phyloP scores from a whole-genome alignment of 2,888 invertebrate genomes.

The Parnassius smintheus region DNA sequence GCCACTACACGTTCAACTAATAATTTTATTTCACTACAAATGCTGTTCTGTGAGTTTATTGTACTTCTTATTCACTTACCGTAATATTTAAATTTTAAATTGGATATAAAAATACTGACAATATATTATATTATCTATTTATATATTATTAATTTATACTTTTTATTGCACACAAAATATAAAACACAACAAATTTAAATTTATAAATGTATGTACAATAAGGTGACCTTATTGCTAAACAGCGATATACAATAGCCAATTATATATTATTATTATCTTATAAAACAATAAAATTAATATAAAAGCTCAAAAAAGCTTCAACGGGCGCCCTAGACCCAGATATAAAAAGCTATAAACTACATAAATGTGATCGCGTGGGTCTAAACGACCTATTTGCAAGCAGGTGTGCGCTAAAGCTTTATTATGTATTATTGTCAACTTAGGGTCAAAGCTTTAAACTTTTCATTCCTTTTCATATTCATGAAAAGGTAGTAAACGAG shows the following conservation, averaged over 20 bases:
- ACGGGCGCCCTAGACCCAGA: slow-evolving; percentile 19
- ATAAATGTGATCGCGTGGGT: slow-evolving; percentile 11
- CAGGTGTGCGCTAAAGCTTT: neutral
- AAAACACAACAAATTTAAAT: no score
- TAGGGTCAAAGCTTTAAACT: no score
- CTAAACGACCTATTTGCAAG: slow-evolving; percentile 9
- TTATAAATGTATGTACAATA: no score
- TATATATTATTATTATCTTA: neutral
- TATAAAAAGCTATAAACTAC: slow-evolving; percentile 18
- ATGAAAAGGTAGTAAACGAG: no score
- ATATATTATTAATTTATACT: neutral
- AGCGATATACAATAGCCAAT: neutral
- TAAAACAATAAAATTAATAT: slow-evolving; percentile 12
- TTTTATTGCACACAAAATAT: no score
- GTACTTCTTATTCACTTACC: neutral
- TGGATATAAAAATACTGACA: neutral
- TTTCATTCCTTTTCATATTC: no score
- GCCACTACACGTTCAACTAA: no score
- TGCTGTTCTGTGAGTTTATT: neutral
- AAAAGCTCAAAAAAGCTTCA: slow-evolving; percentile 13
- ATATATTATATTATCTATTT: neutral
- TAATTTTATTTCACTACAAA: no score
- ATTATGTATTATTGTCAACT: neutral
- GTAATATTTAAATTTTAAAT: neutral
- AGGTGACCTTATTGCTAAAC: no score